Evolutionary conservation across 2,888 invertebrate species (phyloP), one percentile per base, ranked within the genome.

Genomic region (Unio delphinus): DNA sequence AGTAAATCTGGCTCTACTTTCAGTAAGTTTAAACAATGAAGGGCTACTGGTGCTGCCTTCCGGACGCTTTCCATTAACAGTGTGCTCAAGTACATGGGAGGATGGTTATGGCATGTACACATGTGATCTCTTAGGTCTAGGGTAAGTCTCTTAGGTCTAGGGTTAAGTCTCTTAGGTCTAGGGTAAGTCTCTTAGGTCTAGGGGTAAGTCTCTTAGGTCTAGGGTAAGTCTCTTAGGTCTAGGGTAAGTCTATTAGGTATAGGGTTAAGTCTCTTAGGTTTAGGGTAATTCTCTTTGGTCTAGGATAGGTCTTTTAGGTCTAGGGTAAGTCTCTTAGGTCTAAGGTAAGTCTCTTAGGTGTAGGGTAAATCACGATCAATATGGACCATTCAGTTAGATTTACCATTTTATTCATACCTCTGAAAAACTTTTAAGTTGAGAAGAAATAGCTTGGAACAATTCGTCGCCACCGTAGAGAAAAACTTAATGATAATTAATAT

Each of bases 61-160:
- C 11, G 60, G 64, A 20, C 75, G 76, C 17, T 71, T 60, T 1
- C 67, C 64, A 54, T 11, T 79, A 0, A 77, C 81, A 1, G 64
- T 83, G 1, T 86, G 86, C 72, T 70, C 78, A 17, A 73, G 71
- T 5, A 70, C 67, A 11, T 86, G 84, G 80, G 63, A 59, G 15
- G 75, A 79, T 15, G 59, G 55, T 3, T 69, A 74, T 6, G 85
- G 81, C 0, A 15, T 73, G 18, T 55, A 69, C 30, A 73, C 80
- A 1, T 85, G 86, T 65, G 69, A 74, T 34, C 71, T 84, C 61
- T 75, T 84, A 8, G 86, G 85, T 34, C 61, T 80, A 55, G 73
- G 75, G 85, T 85, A 75, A 71, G 81, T 76, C 23, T 23, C 23
- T 23, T 23, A 23, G 23, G 23, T 23, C 23, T 23, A 23, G 23